Base-by-base conservation (phyloP, 2,113 vertebrate genomes). In the Dicentrarchus labrax region DNA sequence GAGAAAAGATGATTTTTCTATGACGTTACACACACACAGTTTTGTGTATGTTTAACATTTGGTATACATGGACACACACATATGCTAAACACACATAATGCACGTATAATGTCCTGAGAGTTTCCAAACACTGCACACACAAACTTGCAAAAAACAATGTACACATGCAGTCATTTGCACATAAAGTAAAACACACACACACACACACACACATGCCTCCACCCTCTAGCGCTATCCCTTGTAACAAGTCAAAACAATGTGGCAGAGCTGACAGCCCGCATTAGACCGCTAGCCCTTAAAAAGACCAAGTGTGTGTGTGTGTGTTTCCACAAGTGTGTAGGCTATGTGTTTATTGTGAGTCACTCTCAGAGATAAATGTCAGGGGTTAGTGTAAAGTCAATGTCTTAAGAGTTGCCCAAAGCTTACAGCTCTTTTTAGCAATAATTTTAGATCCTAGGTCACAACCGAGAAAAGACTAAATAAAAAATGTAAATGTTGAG, bases 161-260 rank as follows among this genome's bases (percentile, higher is more conserved):
- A 78, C 70, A 74, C 51, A 78, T 78, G 47, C 57, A 77, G 24
- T 38, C 21, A 59, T 83, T 73, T 74, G 24, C 60, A 50, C 75
- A 73, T 71, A 54, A 71, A 81, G 62, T 16, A 74, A 57, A 79
- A 61, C 70, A 64, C 50, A 66, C 61, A 70, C 64, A 66, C 50
- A 66, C 61, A 70, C 64, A 66, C 39, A 70, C 53, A 60, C 15
- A 53, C 17, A 65, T 0, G 19, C 61, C 22, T 84, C 21, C 69
- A 48, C 72, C 93, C 89, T 86, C 71, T 41, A 89, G 91, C 73
- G 1, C 54, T 83, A 83, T 88, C 73, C 76, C 79, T 65, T 84
- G 82, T 86, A 89, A 88, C 83, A 83, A 89, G 91, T 92, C 91
- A 92, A 90, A 94, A 93, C 88, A 93, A 90, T 91, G 91, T 93